These are phyloP conservation scores for Andrena flavipes DNA, from an alignment of 2,888 invertebrate genomes.

Conservation along the genomic window DNA sequence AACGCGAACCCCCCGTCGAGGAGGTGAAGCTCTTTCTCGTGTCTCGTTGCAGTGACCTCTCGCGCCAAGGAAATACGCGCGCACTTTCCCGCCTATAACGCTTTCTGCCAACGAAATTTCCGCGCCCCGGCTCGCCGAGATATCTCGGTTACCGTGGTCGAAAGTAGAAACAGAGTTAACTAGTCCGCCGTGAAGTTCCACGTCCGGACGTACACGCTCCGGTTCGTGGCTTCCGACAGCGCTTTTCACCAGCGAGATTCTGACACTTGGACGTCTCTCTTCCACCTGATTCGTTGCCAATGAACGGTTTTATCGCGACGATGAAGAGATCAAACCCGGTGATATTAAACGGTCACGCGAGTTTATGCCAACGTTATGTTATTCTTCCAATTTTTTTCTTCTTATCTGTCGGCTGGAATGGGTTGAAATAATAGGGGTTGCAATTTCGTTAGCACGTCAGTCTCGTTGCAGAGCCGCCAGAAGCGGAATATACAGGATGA, in stretches of 20 bases:
- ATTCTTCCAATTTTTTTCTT: not conserved
- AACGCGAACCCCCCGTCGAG: not conserved
- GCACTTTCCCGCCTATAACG: conserved; percentile 11
- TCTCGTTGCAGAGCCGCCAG: conserved; percentile 1
- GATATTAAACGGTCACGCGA: conserved; percentile 51
- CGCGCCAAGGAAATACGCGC: conserved; percentile 46
- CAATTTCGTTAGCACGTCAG: conserved; percentile 22
- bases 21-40: not conserved
- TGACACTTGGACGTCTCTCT: conserved; percentile 66
- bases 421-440: not conserved
- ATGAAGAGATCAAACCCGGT: conserved; percentile 52
- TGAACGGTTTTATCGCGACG: conserved; percentile 52
- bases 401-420: not conserved
- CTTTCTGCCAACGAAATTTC: conserved; percentile 58
- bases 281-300: conserved; percentile 50
- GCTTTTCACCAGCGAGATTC: conserved; percentile 65
- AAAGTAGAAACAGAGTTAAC: conserved; percentile 72
- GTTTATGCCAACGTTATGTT: not conserved
- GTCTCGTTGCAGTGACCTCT: not conserved
- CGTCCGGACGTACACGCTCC: conserved; percentile 63
- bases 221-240: conserved; percentile 64
- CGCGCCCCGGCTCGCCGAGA: conserved; percentile 35
- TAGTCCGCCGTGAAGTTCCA: conserved; percentile 69
- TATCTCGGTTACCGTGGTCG: conserved; percentile 51
- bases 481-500: not conserved